Evolutionary conservation across 2,113 vertebrate species (phyloP), one percentile per base, ranked within the genome.

Genomic region (Eudyptes chrysolophus): DNA sequence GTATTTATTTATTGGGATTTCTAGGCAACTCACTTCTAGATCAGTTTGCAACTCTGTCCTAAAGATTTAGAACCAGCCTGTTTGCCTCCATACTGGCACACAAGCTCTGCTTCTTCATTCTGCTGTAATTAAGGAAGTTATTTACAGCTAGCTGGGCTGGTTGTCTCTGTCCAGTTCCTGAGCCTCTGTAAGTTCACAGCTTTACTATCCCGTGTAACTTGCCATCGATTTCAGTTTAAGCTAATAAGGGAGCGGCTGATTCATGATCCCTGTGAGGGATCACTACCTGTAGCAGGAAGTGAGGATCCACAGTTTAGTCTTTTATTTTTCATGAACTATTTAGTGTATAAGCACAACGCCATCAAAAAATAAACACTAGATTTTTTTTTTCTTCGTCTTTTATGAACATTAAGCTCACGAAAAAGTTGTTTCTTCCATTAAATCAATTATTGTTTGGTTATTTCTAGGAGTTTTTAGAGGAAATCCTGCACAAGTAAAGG

Each of bases 401-500:
- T 69, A 40, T 57, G 40, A 89, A 46, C 12, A 5, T 62, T 13
- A 44, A 84, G 22, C 18, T 64, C 8, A 51, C 4, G 3, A 16
- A 60, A 48, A 46, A 84, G 14, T 19, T 58, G 42, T 34, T 84
- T 85, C 18, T 93, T 95, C 32, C 10, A 54, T 76, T 88, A 60
- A 83, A 81, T 95, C 36, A 89, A 54, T 83, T 84, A 10, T 26
- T 79, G 2, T 79, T 92, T 80, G 22, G 21, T 94, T 96, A 61
- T 89, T 97, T 98, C 78, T 89, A 99, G 99, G 99, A 1, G 97
- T 99, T 86, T 99, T 99, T 97, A 98, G 98, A 98, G 99, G 99
- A 95, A 99, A 99, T 82, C 83, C 96, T n/a, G 94, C 98, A 26
- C 99, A 99, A 98, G 99, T 99, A 58, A 99, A 99, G 80, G 99